Base-by-base conservation (phyloP, 2,888 invertebrate genomes). In the Pseudanteris insignis region DNA sequence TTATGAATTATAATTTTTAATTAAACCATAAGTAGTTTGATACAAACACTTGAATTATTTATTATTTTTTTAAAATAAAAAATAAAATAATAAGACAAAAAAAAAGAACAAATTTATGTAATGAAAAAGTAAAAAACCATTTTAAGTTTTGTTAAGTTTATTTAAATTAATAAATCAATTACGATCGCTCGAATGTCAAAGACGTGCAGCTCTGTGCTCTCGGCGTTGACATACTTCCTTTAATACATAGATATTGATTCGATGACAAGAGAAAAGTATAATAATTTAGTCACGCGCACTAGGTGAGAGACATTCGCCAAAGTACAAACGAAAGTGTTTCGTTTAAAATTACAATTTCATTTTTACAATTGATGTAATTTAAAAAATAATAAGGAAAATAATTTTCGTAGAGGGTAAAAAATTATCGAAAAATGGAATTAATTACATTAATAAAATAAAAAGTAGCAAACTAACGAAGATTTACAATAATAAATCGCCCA, bases 271-370 rank as follows among this genome's bases (percentile, higher is more conserved):
- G 41, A 63, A 69, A 68, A 64, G 38, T 57, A 74, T 72, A 36
- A 71, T 71, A 77, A 78, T 71, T 76, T 74, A 76, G 74, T 78
- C 77, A 75, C 77, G 75, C 78, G 73, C 76, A 75, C 77, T 73
- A 76, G 74, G 77, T 76, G 77, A 78, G 76, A 79, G 79, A 78
- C 79, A 78, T 78, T 77, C 77, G 77, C 74, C 72, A 72, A 74
- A 76, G 75, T 78, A 78, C 76, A 77, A 79, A 79, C 76, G 71
- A 74, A 78, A 76, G 33, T 18, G 77, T 77, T 37, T 76, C 12
- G 26, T 26, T 9, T 6, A 76, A 71, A 77, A 75, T 76, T 76
- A 70, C 73, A 76, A 76, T 72, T 34, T 25, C 25, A 40, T 37
- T 44, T 41, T 28, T 33, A 33, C 7, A 24, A 41, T 25, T 25